phyloP scores from a whole-genome alignment of 2,797 vertebrate species.

The Diplodus puntazzo region DNA sequence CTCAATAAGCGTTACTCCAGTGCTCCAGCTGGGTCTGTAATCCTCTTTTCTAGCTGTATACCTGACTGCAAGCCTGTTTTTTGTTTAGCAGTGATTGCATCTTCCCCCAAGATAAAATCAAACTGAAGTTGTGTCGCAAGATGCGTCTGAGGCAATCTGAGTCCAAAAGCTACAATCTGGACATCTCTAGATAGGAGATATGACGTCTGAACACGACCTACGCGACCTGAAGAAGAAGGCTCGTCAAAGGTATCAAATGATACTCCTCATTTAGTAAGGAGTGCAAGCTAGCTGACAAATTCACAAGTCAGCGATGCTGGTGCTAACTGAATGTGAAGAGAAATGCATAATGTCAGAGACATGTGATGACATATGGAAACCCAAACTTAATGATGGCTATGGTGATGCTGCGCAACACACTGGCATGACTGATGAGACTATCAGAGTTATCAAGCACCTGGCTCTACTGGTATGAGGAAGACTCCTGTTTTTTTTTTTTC shows the following conservation, averaged over 20 bases:
- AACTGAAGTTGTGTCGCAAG: constrained; percentile 24
- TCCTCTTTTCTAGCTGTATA: not conserved
- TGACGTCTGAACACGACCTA: not conserved
- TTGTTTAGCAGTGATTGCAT: constrained; percentile 8
- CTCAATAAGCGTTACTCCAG: not conserved
- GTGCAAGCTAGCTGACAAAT: not conserved
- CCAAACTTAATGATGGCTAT: constrained; percentile 25
- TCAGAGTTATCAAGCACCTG: constrained; percentile 11
- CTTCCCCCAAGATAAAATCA: constrained; percentile 22
- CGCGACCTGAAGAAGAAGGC: not conserved
- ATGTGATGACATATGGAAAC: constrained; percentile 39
- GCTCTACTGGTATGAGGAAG: constrained; percentile 50
- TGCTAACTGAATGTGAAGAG: constrained; percentile 6
- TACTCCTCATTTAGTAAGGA: not conserved
- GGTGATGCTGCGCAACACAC: constrained; percentile 22
- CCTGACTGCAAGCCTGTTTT: not conserved
- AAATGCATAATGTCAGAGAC: constrained; percentile 29
- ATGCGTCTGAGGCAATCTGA: constrained; percentile 28
- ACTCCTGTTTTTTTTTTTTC: constrained; percentile 9
- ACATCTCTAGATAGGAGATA: constrained; percentile 27
- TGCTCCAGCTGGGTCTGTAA: not conserved
- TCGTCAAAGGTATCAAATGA: not conserved
- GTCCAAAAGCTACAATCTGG: constrained; percentile 18
- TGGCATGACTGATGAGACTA: constrained; percentile 36
- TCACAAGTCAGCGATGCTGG: constrained; percentile 4